Evolutionary conservation across 2,888 invertebrate species (phyloP).

Genomic region (Vanessa cardui): DNA sequence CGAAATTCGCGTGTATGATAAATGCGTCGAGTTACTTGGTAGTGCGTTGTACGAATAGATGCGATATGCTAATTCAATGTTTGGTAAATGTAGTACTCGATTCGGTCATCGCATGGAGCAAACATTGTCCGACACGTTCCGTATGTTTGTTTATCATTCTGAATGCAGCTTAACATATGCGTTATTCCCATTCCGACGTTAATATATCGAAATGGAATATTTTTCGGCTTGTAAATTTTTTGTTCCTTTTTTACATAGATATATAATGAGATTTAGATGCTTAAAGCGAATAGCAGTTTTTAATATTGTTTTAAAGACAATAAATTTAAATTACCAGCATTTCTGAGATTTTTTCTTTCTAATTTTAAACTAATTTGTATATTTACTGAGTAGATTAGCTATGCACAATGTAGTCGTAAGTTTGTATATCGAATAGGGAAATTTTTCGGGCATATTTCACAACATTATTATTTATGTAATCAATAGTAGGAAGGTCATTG

Average conservation of each 20-base stretch:
- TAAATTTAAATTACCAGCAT: too few relatives aligned
- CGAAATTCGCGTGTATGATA: slow-evolving; percentile 14
- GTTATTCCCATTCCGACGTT: slow-evolving; percentile 25
- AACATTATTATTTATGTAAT: too few relatives aligned
- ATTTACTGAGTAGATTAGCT: too few relatives aligned
- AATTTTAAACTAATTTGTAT: too few relatives aligned
- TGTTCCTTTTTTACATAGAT: background rate
- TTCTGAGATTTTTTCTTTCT: too few relatives aligned
- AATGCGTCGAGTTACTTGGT: slow-evolving; percentile 11
- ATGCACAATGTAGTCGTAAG: too few relatives aligned
- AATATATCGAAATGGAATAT: slow-evolving; percentile 6
- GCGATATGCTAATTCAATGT: slow-evolving; percentile 59
- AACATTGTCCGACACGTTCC: slow-evolving; percentile 37
- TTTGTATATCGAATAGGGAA: too few relatives aligned
- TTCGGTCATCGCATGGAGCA: slow-evolving; percentile 39
- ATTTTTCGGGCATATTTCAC: too few relatives aligned
- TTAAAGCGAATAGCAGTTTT: background rate
- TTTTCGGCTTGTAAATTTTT: background rate
- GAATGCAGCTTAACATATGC: slow-evolving; percentile 27
- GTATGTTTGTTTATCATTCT: slow-evolving; percentile 36
- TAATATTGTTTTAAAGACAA: too few relatives aligned
- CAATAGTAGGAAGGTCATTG: too few relatives aligned
- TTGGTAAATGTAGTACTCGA: slow-evolving; percentile 54
- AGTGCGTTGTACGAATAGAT: slow-evolving; percentile 37
- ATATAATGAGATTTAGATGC: background rate